These are phyloP conservation scores for Nineta flava DNA, from an alignment of 2,888 invertebrate species.

Conservation along the genomic window DNA sequence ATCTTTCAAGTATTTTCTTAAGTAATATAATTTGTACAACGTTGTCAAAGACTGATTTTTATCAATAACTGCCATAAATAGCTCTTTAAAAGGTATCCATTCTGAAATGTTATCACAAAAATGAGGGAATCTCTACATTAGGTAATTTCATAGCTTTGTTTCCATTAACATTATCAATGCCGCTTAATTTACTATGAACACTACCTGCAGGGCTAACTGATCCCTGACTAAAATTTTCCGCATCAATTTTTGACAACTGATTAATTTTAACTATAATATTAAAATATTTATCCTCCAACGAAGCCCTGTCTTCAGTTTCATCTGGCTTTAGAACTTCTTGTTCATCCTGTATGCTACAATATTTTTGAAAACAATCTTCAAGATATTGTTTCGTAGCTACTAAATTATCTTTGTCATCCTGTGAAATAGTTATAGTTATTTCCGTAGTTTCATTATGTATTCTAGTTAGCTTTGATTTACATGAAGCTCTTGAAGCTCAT, in stretches of 20 bases:
- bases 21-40: constrained; percentile 8
- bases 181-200: no score
- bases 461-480: background rate
- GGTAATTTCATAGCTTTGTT: constrained; percentile 4
- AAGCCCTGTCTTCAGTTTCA: background rate
- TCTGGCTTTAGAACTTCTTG: background rate
- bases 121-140: constrained; percentile 7
- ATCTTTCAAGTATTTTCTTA: constrained; percentile 9
- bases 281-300: background rate
- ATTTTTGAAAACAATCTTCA: background rate
- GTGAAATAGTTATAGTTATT: background rate
- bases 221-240: no score
- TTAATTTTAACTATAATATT: background rate
- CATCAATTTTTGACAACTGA: no score
- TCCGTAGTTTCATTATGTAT: background rate
- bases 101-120: constrained; percentile 6
- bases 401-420: background rate
- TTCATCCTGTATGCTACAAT: background rate
- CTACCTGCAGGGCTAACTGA: no score
- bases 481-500: background rate
- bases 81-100: constrained; percentile 8
- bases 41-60: constrained; percentile 5
- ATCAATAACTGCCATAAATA: constrained; percentile 8
- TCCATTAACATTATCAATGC: no score
- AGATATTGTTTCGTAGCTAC: background rate